These are phyloP conservation scores for Spilogale gracilis DNA, from an alignment of 2,113 vertebrate species.

Conservation along the genomic window DNA sequence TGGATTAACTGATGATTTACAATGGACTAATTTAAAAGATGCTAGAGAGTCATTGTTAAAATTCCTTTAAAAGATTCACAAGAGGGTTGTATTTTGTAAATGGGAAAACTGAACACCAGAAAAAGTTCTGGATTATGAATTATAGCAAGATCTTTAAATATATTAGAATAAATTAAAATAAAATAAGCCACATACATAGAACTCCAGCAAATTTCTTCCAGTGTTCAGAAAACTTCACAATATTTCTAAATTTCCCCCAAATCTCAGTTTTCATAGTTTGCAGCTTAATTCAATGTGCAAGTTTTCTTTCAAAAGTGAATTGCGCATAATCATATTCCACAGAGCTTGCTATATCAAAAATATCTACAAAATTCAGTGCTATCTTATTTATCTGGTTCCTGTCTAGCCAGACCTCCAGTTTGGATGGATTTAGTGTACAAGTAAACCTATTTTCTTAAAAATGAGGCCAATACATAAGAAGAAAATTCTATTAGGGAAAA, in stretches of 20 bases:
- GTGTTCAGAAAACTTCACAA: slow-evolving; percentile 35
- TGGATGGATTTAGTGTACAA: slow-evolving; percentile 66
- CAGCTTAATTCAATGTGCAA: slow-evolving; percentile 46
- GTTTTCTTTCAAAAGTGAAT: slow-evolving; percentile 58
- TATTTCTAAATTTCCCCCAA: not conserved
- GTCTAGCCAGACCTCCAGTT: slow-evolving; percentile 30
- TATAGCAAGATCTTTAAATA: not conserved
- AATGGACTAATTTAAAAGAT: not conserved
- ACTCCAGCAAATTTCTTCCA: not conserved
- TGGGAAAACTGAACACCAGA: not conserved
- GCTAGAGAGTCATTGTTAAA: not conserved
- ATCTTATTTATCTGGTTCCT: slow-evolving; percentile 51
- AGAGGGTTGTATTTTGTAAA: not conserved
- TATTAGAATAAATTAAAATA: slow-evolving; percentile 49
- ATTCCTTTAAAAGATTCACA: not conserved
- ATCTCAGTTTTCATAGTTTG: not conserved
- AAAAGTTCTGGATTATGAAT: slow-evolving; percentile 23
- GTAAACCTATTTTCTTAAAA: slow-evolving; percentile 80
- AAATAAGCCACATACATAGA: not conserved
- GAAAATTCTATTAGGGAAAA: slow-evolving; percentile 79
- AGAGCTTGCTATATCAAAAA: slow-evolving; percentile 39
- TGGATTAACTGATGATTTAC: not conserved
- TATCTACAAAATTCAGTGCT: slow-evolving; percentile 34
- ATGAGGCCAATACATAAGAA: slow-evolving; percentile 75
- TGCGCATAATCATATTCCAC: slow-evolving; percentile 6